Evolutionary conservation across 2,113 vertebrate genomes (phyloP).

Genomic region (Scortum barcoo): DNA sequence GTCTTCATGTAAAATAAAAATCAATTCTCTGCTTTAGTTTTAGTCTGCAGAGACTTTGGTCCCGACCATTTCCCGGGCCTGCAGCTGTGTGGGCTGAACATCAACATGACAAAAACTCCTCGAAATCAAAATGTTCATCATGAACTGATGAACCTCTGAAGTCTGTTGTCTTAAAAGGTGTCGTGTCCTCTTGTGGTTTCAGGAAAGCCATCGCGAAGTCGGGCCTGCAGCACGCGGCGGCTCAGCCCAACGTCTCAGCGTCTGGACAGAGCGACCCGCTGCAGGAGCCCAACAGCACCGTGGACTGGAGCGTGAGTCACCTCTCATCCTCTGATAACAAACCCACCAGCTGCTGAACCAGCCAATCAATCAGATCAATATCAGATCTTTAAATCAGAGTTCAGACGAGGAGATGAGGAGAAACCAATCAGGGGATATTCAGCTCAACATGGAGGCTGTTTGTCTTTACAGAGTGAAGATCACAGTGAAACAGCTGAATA

Average conservation of each 20-base stretch:
- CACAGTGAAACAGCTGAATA: no score
- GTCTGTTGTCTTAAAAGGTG: not conserved
- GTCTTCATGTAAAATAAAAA: no score
- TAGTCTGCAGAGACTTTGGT: no score
- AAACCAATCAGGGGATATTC: no score
- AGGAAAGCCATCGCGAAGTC: slow-evolving; percentile 96
- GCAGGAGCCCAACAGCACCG: slow-evolving; percentile 87
- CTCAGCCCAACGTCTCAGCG: slow-evolving; percentile 75
- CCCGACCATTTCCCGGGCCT: not conserved
- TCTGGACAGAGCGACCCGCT: slow-evolving; percentile 77
- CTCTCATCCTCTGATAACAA: not conserved
- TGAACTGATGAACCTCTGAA: not conserved
- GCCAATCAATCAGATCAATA: not conserved
- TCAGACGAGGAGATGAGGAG: no score
- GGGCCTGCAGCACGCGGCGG: slow-evolving; percentile 85
- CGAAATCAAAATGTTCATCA: not conserved
- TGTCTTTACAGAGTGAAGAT: no score
- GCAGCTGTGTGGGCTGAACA: not conserved
- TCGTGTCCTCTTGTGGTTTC: slow-evolving; percentile 69
- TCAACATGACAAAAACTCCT: not conserved
- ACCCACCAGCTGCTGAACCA: not conserved
- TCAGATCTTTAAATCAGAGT: not conserved
- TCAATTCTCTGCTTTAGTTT: no score
- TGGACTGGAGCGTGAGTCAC: slow-evolving; percentile 95
- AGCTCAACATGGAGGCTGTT: no score